Conservation (phyloP, 2,797 vertebrate genomes). For the Alauda arvensis region DNA sequence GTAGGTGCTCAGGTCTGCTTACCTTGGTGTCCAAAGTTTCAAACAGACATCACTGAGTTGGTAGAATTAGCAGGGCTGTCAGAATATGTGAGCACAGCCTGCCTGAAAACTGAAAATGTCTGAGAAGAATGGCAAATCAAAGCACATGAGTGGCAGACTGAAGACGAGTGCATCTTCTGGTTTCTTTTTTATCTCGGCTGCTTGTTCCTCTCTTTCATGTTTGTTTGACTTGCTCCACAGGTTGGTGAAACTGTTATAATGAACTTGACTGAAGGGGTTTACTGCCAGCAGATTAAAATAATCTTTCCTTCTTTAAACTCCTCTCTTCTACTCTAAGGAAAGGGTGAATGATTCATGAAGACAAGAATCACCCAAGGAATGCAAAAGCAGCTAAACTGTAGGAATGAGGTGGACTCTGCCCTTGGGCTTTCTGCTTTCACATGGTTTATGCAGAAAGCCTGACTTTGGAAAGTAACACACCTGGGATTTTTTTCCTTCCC, state of each 20-base stretch:
- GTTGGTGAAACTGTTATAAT: slow-evolving; percentile 5
- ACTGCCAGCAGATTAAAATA: slow-evolving; percentile 7
- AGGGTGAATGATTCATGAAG: neutral
- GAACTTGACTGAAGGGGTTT: neutral
- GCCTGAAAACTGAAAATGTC: neutral
- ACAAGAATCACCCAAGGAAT: neutral
- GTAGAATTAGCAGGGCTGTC: neutral
- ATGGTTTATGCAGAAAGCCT: neutral
- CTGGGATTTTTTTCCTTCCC: neutral
- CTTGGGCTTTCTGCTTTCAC: neutral
- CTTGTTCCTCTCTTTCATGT: slow-evolving; percentile 8
- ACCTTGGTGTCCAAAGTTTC: neutral
- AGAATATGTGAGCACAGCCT: neutral
- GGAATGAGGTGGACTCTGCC: neutral
- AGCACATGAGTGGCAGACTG: neutral
- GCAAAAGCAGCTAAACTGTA: neutral
- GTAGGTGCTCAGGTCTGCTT: neutral
- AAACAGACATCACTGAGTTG: neutral
- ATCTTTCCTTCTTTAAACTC: neutral
- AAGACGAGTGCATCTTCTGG: neutral
- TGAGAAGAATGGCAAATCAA: slow-evolving; percentile 6
- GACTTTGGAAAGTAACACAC: neutral
- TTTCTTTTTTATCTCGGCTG: neutral
- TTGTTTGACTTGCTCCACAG: slow-evolving; percentile 11
- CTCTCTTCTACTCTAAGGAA: neutral